phyloP scores from a whole-genome alignment of 2,797 vertebrate species.

The Amazona finschi region DNA sequence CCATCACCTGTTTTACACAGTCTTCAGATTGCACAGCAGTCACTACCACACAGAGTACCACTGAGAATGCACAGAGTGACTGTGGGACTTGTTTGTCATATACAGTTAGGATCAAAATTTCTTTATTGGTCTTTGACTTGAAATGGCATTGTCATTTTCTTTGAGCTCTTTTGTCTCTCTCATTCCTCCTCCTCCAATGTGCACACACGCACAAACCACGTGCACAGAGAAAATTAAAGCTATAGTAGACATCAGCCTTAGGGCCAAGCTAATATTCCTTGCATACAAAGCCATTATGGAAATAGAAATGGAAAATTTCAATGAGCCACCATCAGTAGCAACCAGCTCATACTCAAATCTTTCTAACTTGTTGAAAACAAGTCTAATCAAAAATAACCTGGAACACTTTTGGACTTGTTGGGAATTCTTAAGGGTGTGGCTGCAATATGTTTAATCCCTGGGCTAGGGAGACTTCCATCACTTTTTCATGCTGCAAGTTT shows the following conservation, averaged over 20 bases:
- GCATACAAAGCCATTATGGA: background rate
- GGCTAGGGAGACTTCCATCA: background rate
- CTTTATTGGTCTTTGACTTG: background rate
- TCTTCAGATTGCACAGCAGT: background rate
- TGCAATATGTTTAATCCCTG: background rate
- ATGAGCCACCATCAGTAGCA: background rate
- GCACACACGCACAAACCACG: background rate
- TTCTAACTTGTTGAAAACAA: conserved; percentile 30
- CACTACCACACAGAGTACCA: background rate
- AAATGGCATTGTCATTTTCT: background rate
- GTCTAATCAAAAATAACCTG: conserved; percentile 36
- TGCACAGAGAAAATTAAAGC: background rate
- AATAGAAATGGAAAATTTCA: conserved; percentile 17
- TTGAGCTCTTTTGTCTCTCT: background rate
- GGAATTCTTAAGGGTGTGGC: conserved; percentile 45
- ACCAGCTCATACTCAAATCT: background rate
- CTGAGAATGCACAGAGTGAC: background rate
- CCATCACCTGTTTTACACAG: background rate
- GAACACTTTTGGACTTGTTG: conserved; percentile 53
- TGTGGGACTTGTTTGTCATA: background rate
- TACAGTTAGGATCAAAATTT: background rate
- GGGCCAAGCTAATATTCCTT: background rate
- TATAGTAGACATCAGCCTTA: background rate
- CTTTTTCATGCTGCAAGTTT: background rate
- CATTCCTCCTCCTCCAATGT: rapidly evolving